A percentile compares a stretch with the other conserved stretches of the same genome.
Evolutionary conservation across 2,888 invertebrate species (phyloP).

Genomic region (Scaptomyza parva): DNA sequence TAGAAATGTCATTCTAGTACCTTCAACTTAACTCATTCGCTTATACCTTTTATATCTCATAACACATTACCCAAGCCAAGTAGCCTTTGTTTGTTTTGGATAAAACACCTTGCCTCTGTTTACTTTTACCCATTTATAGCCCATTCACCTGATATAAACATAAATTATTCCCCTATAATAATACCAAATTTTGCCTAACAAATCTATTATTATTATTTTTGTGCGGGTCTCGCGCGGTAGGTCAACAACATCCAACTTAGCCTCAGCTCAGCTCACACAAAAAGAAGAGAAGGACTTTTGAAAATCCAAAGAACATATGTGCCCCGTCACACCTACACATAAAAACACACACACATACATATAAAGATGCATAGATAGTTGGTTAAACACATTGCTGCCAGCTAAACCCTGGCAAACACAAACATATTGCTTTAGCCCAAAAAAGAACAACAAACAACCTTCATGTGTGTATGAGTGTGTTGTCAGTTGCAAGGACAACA

Average conservation of each 20-base stretch:
- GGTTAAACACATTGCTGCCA: slow-evolving; percentile 16
- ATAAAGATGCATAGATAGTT: slow-evolving; percentile 41
- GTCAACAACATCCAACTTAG: no score
- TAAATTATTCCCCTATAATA: slow-evolving; percentile 23
- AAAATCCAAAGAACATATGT: slow-evolving; percentile 7
- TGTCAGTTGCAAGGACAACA: slow-evolving; percentile 45
- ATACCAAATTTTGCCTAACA: slow-evolving; percentile 19
- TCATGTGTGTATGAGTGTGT: slow-evolving; percentile 26
- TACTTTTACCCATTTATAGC: background rate
- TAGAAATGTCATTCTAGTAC: no score
- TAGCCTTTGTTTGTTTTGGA: background rate
- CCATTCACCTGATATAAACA: slow-evolving; percentile 26
- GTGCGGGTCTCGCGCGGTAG: slow-evolving; percentile 53
- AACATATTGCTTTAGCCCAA: slow-evolving; percentile 63
- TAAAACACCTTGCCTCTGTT: background rate
- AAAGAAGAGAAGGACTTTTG: background rate
- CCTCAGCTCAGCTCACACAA: background rate
- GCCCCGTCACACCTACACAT: background rate
- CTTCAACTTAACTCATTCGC: no score
- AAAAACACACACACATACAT: background rate
- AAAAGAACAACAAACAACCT: slow-evolving; percentile 36
- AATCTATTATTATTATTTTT: background rate
- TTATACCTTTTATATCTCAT: no score
- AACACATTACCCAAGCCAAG: background rate
- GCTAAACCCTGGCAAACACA: slow-evolving; percentile 58